Evolutionary conservation across 2,888 invertebrate species (phyloP).

Genomic region (Thereva unica): DNA sequence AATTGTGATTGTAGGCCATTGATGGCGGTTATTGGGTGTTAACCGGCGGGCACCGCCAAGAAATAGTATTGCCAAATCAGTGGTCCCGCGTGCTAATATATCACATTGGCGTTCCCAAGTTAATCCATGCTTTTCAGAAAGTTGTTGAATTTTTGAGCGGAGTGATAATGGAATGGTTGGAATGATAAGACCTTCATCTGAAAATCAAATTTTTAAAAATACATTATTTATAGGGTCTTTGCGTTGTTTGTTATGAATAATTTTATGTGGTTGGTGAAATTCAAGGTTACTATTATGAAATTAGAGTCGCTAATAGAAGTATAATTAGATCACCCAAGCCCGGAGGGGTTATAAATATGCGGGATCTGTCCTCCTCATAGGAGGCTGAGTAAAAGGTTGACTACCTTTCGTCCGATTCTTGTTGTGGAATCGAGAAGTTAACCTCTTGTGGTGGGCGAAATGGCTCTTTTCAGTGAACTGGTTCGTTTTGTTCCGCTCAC

Average conservation of each 20-base stretch:
- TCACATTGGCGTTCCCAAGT: conserved; percentile 70
- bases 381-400: no score
- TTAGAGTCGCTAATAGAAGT: no score
- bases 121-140: conserved; percentile 71
- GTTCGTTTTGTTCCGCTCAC: no score
- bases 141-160: conserved; percentile 69
- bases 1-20: conserved; percentile 80
- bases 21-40: conserved; percentile 85
- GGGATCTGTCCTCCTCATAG: no score
- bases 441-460: no score
- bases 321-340: no score
- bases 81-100: conserved; percentile 80
- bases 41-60: conserved; percentile 83
- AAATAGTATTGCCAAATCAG: conserved; percentile 81
- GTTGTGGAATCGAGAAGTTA: no score
- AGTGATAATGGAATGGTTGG: conserved; percentile 72
- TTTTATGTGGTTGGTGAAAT: neutral
- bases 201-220: conserved; percentile 19
- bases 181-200: conserved; percentile 79
- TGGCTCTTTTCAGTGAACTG: no score
- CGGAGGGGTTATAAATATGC: no score
- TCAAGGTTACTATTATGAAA: no score
- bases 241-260: neutral
- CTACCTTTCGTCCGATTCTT: no score
- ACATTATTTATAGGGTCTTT: conserved; percentile 32